Evolutionary conservation across 2,888 invertebrate species (phyloP).

Genomic region (Apotomis turbidana): DNA sequence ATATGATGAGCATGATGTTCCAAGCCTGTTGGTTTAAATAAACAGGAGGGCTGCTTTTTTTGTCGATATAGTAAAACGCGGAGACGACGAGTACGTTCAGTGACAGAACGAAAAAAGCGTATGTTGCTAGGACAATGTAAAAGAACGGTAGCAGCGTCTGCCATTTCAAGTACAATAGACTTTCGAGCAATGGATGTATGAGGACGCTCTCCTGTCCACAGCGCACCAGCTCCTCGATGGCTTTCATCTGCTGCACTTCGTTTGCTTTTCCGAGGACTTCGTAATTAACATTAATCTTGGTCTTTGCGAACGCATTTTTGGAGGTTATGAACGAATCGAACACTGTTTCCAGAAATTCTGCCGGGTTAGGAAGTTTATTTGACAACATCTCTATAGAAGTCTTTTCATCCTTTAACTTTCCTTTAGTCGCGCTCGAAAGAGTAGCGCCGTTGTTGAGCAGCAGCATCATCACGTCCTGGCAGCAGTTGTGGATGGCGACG

Average conservation of each 20-base stretch:
- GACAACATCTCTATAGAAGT: constrained; percentile 12
- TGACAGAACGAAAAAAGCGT: constrained; percentile 57
- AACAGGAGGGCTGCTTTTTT: neutral
- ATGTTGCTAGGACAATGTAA: constrained; percentile 54
- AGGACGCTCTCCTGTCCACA: constrained; percentile 58
- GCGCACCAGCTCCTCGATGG: constrained; percentile 60
- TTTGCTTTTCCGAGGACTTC: constrained; percentile 46
- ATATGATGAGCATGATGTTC: neutral
- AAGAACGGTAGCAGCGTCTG: constrained; percentile 57
- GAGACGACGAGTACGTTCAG: constrained; percentile 14
- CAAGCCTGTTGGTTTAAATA: neutral
- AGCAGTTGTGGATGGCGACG: constrained; percentile 8
- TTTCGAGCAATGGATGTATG: constrained; percentile 64
- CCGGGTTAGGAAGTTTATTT: constrained; percentile 10
- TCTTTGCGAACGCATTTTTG: constrained; percentile 5
- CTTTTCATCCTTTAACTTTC: neutral
- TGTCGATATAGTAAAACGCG: constrained; percentile 10
- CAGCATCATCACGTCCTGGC: constrained; percentile 11
- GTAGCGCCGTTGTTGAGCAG: constrained; percentile 16
- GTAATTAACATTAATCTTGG: constrained; percentile 41
- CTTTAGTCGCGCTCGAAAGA: neutral
- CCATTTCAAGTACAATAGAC: constrained; percentile 65
- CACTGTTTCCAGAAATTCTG: neutral
- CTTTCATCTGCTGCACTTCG: constrained; percentile 54
- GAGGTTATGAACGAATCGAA: constrained; percentile 12